Evolutionary conservation across 2,113 vertebrate genomes (phyloP).

Genomic region (Ciconia stormi): DNA sequence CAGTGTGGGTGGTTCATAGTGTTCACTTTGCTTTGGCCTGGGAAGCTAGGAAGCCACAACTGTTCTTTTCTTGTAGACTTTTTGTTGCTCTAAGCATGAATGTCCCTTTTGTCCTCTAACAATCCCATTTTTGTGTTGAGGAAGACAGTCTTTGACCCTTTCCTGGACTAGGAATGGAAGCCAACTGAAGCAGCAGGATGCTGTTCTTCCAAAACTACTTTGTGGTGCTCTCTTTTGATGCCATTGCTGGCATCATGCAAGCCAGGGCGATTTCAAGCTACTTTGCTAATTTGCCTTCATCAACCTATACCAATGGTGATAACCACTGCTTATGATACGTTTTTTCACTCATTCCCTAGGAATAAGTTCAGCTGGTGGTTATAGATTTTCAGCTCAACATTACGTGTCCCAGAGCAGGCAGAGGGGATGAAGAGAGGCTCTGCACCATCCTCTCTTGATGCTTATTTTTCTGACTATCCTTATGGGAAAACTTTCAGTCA

Average conservation of each 20-base stretch:
- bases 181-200: neutral
- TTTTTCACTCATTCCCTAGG: neutral
- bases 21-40: constrained; percentile 18
- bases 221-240: neutral
- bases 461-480: neutral
- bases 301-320: neutral
- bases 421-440: neutral
- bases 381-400: neutral
- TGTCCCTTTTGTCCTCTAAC: constrained; percentile 5
- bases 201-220: neutral
- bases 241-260: neutral
- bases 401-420: neutral
- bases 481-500: neutral
- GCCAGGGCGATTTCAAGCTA: neutral
- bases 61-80: neutral
- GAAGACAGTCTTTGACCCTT: neutral
- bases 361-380: neutral
- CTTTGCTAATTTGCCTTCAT: neutral
- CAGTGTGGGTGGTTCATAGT: neutral
- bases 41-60: constrained; percentile 1
- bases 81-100: constrained; percentile 23
- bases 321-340: neutral
- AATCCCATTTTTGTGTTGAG: constrained; percentile 18
- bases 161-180: neutral
- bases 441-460: neutral